phyloP scores from a whole-genome alignment of 2,888 invertebrate species.

The Agrotis segetum region DNA sequence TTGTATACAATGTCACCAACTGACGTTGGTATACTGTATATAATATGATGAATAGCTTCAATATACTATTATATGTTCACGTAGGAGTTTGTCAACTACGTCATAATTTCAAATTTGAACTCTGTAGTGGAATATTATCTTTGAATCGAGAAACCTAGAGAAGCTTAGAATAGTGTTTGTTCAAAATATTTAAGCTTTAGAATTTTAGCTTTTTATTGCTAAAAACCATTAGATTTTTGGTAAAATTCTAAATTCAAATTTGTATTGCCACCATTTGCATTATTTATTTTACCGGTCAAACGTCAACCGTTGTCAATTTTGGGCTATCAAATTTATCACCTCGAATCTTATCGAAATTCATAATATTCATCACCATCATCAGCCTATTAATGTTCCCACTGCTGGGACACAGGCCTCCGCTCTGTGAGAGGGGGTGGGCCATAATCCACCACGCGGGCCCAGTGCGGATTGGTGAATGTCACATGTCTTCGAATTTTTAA shows the following conservation, averaged over 20 bases:
- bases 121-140: not conserved
- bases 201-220: too few relatives aligned
- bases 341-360: too few relatives aligned
- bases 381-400: too few relatives aligned
- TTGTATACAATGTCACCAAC: constrained; percentile 50
- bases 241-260: not conserved
- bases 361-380: too few relatives aligned
- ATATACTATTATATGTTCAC: constrained; percentile 15
- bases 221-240: not conserved
- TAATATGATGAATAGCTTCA: constrained; percentile 30
- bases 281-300: constrained; percentile 4
- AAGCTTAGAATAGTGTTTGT: not conserved
- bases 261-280: constrained; percentile 12
- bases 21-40: constrained; percentile 27
- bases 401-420: too few relatives aligned
- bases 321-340: too few relatives aligned
- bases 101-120: not conserved
- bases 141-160: not conserved
- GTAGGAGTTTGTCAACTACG: constrained; percentile 1
- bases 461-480: too few relatives aligned
- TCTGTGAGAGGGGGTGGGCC: too few relatives aligned
- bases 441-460: too few relatives aligned
- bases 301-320: too few relatives aligned
- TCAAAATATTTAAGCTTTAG: too few relatives aligned
- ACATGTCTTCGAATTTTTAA: too few relatives aligned